Conservation (phyloP, 2,888 invertebrate species). For the Pseudanteris insignis region DNA sequence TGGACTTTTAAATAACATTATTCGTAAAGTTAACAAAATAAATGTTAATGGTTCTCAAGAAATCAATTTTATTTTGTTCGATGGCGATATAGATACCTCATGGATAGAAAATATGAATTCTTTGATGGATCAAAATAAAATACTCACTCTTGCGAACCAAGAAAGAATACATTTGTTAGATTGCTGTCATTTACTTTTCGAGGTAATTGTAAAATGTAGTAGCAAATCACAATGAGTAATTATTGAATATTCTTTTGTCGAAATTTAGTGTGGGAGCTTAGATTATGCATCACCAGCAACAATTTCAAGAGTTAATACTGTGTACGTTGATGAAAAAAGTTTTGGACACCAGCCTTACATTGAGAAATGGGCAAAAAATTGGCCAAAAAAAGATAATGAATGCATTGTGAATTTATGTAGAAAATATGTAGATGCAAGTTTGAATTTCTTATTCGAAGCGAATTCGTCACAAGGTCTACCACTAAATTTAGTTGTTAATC, state of each 20-base stretch:
- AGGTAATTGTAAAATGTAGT: constrained; percentile 68
- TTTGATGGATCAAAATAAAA: constrained; percentile 93
- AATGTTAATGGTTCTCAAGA: constrained; percentile 72
- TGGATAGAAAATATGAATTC: constrained; percentile 99
- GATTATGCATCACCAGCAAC: constrained; percentile 93
- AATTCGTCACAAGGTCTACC: constrained; percentile 79
- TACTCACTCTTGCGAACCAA: constrained; percentile 89
- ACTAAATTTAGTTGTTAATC: constrained; percentile 82
- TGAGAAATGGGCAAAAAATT: constrained; percentile 79
- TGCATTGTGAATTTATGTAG: constrained; percentile 73
- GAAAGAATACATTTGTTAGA: constrained; percentile 84
- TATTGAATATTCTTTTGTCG: no score
- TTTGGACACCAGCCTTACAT: constrained; percentile 87
- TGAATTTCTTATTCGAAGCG: constrained; percentile 78
- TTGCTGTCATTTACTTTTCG: constrained; percentile 85
- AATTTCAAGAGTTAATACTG: constrained; percentile 92
- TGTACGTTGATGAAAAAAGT: constrained; percentile 91
- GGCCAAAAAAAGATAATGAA: constrained; percentile 66
- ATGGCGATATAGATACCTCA: constrained; percentile 92
- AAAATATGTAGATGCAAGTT: constrained; percentile 78
- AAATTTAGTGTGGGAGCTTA: constrained; percentile 79
- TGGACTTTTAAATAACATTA: constrained; percentile 89
- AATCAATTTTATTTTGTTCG: constrained; percentile 85
- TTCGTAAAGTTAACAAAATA: constrained; percentile 88
- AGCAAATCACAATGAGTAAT: background rate